Evolutionary conservation across 2,888 invertebrate genomes (phyloP).

Genomic region (Cephus runcator): DNA sequence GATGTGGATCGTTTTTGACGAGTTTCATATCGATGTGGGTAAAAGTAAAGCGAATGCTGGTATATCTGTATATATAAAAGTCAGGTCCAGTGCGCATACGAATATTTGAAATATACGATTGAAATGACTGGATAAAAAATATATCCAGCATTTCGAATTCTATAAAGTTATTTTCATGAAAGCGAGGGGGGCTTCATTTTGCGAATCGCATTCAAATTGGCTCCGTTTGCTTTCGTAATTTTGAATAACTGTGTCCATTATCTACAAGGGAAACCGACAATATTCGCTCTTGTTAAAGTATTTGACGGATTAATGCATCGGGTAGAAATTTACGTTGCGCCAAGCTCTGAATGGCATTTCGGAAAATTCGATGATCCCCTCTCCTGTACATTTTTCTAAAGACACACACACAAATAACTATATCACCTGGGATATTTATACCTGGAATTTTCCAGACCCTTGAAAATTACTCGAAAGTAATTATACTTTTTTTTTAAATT

Average conservation of each 20-base stretch:
- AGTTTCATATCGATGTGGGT: background rate
- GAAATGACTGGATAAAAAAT: background rate
- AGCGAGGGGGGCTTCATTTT: too few relatives aligned
- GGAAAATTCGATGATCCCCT: background rate
- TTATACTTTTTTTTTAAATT: too few relatives aligned
- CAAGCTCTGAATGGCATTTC: background rate
- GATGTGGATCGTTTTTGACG: background rate
- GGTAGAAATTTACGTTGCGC: background rate
- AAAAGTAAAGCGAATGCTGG: background rate
- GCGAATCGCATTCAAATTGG: too few relatives aligned
- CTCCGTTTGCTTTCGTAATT: background rate
- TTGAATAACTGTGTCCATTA: conserved; percentile 20
- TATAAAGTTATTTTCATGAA: background rate
- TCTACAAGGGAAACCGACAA: conserved; percentile 10
- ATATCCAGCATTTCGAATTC: background rate
- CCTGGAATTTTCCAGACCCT: too few relatives aligned
- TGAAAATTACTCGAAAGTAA: background rate
- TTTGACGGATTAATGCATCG: conserved; percentile 7
- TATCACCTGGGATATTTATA: background rate
- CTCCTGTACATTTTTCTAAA: too few relatives aligned
- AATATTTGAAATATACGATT: background rate
- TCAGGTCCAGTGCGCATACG: background rate
- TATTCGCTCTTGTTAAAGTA: conserved; percentile 10
- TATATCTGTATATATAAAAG: background rate
- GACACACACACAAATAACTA: background rate